Evolutionary conservation across 1,140 invertebrate genomes (phyloP).

Genomic region (Macrobrachium nipponense): DNA sequence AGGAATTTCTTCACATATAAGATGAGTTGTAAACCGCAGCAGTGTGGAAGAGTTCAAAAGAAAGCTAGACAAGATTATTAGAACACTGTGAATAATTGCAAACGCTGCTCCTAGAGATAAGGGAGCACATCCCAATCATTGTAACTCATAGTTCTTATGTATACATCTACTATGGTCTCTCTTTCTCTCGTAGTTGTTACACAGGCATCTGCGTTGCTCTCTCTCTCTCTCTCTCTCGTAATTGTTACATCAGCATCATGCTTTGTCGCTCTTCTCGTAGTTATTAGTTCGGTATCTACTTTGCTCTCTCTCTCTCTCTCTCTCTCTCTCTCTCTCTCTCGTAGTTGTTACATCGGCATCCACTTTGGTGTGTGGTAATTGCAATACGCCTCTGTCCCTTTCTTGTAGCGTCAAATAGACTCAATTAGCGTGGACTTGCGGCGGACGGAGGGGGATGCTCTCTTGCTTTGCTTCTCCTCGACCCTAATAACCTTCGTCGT

Average conservation of each 20-base stretch:
- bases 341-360: neutral
- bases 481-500: no score
- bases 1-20: no score
- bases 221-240: neutral
- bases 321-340: conserved; percentile 33
- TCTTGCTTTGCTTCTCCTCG: no score
- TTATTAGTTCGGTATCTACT: no score
- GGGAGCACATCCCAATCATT: no score
- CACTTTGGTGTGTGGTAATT: conserved; percentile 49
- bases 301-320: conserved; percentile 30
- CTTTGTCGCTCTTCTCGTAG: conserved; percentile 22
- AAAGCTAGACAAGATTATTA: no score
- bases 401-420: conserved; percentile 30
- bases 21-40: no score
- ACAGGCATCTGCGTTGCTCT: neutral
- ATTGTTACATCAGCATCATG: neutral
- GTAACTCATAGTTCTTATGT: no score
- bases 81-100: no score
- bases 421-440: conserved; percentile 17
- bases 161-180: no score
- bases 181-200: neutral
- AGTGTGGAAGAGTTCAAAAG: no score
- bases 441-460: neutral
- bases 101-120: no score
- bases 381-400: conserved; percentile 17